Percentiles rank a stretch among this genome's conserved stretches.
These are phyloP conservation scores for Pedicia rivosa DNA, from an alignment of 2,888 invertebrate species.

Conservation along the genomic window DNA sequence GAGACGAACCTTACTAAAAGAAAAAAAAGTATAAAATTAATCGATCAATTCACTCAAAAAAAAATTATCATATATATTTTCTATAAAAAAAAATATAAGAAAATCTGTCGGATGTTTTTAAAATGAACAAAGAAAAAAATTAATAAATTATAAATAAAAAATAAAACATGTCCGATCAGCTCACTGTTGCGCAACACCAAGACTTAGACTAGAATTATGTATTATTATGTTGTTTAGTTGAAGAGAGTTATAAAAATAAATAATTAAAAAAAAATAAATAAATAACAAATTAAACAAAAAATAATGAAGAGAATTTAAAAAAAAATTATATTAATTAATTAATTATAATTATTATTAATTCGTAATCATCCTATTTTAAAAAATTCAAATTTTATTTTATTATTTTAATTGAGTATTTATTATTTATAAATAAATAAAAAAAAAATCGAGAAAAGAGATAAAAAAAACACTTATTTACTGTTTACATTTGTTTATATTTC, in stretches of 20 bases:
- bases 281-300: conserved; percentile 4
- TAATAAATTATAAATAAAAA: background rate
- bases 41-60: background rate
- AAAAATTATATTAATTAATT: too few relatives aligned
- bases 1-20: background rate
- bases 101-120: background rate
- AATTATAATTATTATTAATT: too few relatives aligned
- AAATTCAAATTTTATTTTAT: too few relatives aligned
- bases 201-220: conserved; percentile 6
- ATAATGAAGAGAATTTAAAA: too few relatives aligned
- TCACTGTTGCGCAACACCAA: conserved; percentile 7
- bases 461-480: too few relatives aligned
- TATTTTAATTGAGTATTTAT: too few relatives aligned
- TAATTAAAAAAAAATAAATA: conserved; percentile 2
- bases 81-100: background rate
- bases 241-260: conserved; percentile 1
- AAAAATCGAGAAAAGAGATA: too few relatives aligned
- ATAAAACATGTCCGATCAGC: conserved; percentile 3
- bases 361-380: too few relatives aligned
- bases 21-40: conserved; percentile 1
- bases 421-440: too few relatives aligned
- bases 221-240: conserved; percentile 2
- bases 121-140: background rate
- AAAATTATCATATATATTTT: background rate
- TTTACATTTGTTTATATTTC: too few relatives aligned